Conservation (phyloP, 92 coral and sea anemone genomes). For the Hydrozoanthus gracilis region DNA sequence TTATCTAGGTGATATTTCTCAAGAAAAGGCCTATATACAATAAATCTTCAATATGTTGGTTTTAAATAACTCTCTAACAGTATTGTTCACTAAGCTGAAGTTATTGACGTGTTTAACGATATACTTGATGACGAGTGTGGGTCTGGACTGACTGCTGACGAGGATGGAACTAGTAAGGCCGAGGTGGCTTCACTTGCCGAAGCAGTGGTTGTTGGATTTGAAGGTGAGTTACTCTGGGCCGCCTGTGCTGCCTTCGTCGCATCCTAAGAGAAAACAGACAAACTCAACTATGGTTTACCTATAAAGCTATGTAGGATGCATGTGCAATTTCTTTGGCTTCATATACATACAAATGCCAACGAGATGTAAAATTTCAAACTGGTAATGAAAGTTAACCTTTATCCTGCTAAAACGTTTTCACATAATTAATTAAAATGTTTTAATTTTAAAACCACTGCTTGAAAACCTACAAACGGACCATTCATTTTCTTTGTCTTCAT, state of each 20-base stretch:
- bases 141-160: constrained; percentile 21
- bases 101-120: constrained; percentile 40
- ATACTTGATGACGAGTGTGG: constrained; percentile 31
- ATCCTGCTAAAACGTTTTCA: no score
- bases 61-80: constrained; percentile 45
- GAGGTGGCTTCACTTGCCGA: background rate
- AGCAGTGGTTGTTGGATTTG: background rate
- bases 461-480: no score
- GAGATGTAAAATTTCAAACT: no score
- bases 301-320: no score
- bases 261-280: constrained; percentile 2
- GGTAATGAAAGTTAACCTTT: no score
- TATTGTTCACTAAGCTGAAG: constrained; percentile 29
- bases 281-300: no score
- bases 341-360: no score
- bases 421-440: no score
- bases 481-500: no score
- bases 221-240: constrained; percentile 19
- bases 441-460: no score
- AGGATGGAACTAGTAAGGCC: background rate
- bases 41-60: constrained; percentile 22
- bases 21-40: constrained; percentile 47
- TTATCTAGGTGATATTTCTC: constrained; percentile 43
- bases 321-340: no score
- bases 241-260: constrained; percentile 24